phyloP scores from a whole-genome alignment of 2,888 invertebrate genomes.

The Brachyopa scutellaris region DNA sequence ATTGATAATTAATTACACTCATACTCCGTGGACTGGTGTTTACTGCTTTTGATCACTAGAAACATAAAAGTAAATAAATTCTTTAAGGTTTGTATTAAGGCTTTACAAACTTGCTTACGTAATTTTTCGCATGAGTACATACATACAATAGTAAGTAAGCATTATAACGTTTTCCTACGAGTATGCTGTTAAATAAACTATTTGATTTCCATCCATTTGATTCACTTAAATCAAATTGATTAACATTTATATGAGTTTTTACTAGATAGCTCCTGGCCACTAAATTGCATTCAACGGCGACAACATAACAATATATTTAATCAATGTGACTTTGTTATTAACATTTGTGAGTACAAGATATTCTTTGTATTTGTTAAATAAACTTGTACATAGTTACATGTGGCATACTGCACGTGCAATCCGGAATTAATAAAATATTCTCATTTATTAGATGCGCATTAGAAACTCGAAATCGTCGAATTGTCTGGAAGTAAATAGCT shows the following conservation, averaged over 20 bases:
- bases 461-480: conserved; percentile 12
- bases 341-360: conserved; percentile 3
- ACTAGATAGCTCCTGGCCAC: background rate
- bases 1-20: too few species aligned
- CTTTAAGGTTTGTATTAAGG: too few species aligned
- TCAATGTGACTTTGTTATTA: background rate
- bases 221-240: background rate
- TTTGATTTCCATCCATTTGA: background rate
- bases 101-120: too few species aligned
- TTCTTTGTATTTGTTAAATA: background rate
- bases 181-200: background rate
- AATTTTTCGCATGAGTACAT: too few species aligned
- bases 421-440: background rate
- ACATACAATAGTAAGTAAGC: too few species aligned
- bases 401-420: conserved; percentile 1
- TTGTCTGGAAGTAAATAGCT: conserved; percentile 16
- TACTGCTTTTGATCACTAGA: too few species aligned
- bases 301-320: conserved; percentile 12
- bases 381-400: too few species aligned
- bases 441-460: background rate
- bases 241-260: background rate
- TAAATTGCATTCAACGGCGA: background rate
- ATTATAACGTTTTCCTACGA: too few species aligned
- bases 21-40: too few species aligned
- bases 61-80: too few species aligned